A percentile compares a stretch with the other conserved stretches of the same genome.
phyloP scores from a whole-genome alignment of 2,113 vertebrate genomes.

The Lamprologus ornatipinnis region DNA sequence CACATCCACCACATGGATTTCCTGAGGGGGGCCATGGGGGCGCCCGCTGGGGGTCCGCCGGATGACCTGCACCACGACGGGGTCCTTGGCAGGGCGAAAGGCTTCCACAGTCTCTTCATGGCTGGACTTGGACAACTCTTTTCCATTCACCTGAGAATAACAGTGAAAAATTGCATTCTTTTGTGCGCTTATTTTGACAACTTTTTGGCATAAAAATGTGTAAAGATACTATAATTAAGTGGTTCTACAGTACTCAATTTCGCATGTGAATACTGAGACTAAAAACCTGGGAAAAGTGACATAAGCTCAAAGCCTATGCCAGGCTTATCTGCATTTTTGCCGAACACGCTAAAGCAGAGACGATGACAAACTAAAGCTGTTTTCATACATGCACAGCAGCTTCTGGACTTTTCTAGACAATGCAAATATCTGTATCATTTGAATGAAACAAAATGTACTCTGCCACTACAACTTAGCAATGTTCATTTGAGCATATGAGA shows the following conservation, averaged over 20 bases:
- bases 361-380: background rate
- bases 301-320: background rate
- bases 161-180: background rate
- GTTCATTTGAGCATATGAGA: background rate
- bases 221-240: background rate
- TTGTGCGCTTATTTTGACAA: background rate
- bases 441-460: background rate
- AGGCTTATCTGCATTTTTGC: background rate
- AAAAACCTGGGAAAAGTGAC: background rate
- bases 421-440: background rate
- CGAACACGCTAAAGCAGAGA: background rate
- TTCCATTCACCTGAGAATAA: slow-evolving; percentile 85
- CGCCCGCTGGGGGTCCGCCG: slow-evolving; percentile 79
- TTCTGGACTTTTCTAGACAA: background rate
- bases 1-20: slow-evolving; percentile 83
- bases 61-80: slow-evolving; percentile 93
- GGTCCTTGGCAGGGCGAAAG: slow-evolving; percentile 87
- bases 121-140: slow-evolving; percentile 88
- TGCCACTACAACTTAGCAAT: background rate
- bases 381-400: background rate
- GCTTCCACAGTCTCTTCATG: slow-evolving; percentile 91
- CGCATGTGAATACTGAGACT: background rate
- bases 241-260: background rate
- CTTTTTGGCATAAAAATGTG: background rate
- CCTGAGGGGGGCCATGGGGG: slow-evolving; percentile 71